Base-by-base conservation (phyloP, 2,888 invertebrate species). In the Rhorus exstirpatorius region DNA sequence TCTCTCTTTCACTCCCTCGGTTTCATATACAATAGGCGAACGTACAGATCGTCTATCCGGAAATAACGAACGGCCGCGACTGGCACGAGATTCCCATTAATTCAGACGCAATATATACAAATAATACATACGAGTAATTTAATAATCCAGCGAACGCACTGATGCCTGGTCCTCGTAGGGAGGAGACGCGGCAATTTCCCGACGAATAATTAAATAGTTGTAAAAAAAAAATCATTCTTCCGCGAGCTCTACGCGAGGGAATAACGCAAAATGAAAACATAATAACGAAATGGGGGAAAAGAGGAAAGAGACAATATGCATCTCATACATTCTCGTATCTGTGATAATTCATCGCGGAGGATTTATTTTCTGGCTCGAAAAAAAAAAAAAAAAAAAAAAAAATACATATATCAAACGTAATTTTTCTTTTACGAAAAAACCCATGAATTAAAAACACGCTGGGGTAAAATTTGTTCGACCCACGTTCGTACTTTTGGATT, bases 31-130 rank as follows among this genome's bases (percentile, higher is more conserved):
- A 55, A 70, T 21, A 10, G 44, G 35, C 55, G 21, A 44, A 35
- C 17, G 17, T 38, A 74, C 44, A n/a, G n/a, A 68, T 74, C 79
- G 74, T 61, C 61, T 46, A 68, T 61, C 68, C 67, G 53, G 74
- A 79, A 79, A 74, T 74, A 79, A 61, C 61, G 74, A 79, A 58
- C 63, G 63, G 44, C 51, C 51, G 17, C 51, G 17, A 14, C 26
- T 55, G 8, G 55, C 31, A 7, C 41, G 35, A 78, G 58, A 58
- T 55, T 58, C 21, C 12, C 71, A 31, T 21, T 63, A 78, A 71
- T 61, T 49, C 38, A 60, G 35, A 38, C 26, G 10, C 38, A 8
- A 24, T 2, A 46, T 46, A 46, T 14, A 46, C 8, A 38, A 6
- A 31, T 6, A 31, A 31, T 6, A 31, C 49, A 17, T 49, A 46